Conservation (phyloP, 2,113 vertebrate species). For the Arvicanthis niloticus region DNA sequence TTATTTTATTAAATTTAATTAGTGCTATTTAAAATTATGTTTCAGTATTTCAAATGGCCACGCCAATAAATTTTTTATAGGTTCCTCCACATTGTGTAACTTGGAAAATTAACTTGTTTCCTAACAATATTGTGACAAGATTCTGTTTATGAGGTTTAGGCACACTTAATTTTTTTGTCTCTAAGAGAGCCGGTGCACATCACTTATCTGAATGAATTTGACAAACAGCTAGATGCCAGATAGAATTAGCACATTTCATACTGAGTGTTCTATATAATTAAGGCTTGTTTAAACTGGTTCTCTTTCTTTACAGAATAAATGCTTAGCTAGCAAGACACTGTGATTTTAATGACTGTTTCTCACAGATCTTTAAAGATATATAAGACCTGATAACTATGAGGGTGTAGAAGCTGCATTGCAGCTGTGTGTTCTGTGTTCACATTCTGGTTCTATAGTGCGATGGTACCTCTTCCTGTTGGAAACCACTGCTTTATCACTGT, state of each 20-base stretch:
- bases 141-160: background rate
- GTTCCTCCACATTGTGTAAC: conserved; percentile 13
- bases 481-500: background rate
- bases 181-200: background rate
- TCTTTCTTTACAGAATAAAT: conserved; percentile 12
- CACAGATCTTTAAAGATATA: conserved; percentile 8
- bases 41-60: conserved; percentile 10
- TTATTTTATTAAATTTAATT: conserved; percentile 42
- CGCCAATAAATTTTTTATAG: conserved; percentile 21
- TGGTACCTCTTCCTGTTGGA: background rate
- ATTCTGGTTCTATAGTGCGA: background rate
- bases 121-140: background rate
- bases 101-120: conserved; percentile 18
- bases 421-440: background rate
- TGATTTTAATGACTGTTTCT: conserved; percentile 35
- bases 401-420: background rate
- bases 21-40: conserved; percentile 52
- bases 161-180: background rate
- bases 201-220: conserved; percentile 32
- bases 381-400: background rate
- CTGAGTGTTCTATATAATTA: background rate
- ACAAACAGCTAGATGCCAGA: background rate
- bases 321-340: background rate
- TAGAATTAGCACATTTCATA: background rate
- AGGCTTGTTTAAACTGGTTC: conserved; percentile 1